Percentiles rank a stretch among this genome's conserved stretches.
Conservation (phyloP, 1,140 invertebrate genomes). For the Phthorimaea operculella region DNA sequence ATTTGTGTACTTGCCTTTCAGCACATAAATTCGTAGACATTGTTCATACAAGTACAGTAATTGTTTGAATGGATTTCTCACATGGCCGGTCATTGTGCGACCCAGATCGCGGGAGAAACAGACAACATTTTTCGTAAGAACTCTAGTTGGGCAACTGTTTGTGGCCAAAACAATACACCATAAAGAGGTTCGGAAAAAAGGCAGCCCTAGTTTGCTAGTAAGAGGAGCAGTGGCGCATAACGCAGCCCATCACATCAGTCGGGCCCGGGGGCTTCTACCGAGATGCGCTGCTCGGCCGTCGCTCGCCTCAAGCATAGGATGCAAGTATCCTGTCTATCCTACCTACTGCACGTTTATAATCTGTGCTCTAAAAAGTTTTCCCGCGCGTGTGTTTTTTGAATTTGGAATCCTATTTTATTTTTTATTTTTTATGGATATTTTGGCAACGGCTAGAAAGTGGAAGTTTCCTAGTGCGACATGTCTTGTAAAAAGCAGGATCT, state of each 20-base stretch:
- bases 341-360: too few species aligned
- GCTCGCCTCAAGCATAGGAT: slow-evolving; percentile 42
- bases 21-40: background rate
- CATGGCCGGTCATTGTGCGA: slow-evolving; percentile 1
- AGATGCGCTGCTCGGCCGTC: slow-evolving; percentile 51
- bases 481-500: too few species aligned
- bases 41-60: background rate
- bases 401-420: too few species aligned
- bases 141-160: slow-evolving; percentile 23
- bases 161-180: slow-evolving; percentile 41
- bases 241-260: slow-evolving; percentile 19
- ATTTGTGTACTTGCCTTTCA: too few species aligned
- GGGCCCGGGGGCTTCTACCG: slow-evolving; percentile 21
- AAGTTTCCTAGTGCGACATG: too few species aligned
- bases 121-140: slow-evolving; percentile 30
- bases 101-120: slow-evolving; percentile 10
- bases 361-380: too few species aligned
- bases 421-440: too few species aligned
- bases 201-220: slow-evolving; percentile 49
- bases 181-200: slow-evolving; percentile 41
- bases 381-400: too few species aligned
- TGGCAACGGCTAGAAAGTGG: too few species aligned
- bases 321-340: slow-evolving; percentile 40
- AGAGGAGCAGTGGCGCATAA: slow-evolving; percentile 37
- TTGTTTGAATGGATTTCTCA: background rate